Evolutionary conservation across 2,113 vertebrate species (phyloP), one percentile per base, ranked within the genome.

Genomic region (Equus przewalskii): DNA sequence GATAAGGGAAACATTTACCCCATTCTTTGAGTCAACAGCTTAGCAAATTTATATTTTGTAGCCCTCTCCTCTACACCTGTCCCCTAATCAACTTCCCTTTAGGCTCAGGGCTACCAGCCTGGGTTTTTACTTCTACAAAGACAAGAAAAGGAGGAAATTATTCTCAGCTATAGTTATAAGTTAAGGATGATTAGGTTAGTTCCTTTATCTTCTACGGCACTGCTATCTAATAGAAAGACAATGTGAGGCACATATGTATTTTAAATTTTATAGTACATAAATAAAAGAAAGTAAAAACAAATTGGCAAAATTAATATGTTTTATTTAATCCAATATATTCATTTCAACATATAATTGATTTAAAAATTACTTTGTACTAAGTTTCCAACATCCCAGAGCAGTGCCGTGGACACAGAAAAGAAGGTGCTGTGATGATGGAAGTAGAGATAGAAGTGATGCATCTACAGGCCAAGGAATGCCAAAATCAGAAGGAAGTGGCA

Each of bases 371-470:
- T 33, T 51, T 16, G 12, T 58, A 44, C 16, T 28, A 70, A 7
- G 16, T 49, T 56, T 60, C 84, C 82, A 36, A 56, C 4, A 58
- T 46, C 51, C 4, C 41, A 67, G 41, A 56, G 8, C 30, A 51
- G 46, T 6, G 58, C 4, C 76, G 7, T 12, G 13, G n/a, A 60
- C 46, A 46, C 30, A 49, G 72, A 16, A 41, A 44, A 30, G 41
- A 60, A 28, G 9, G n/a, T 7, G 9, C 36, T 2, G 49, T 36
- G 6, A 16, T 49, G 5, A 7, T 19, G 10, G 8, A 78, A 26
- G 2, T 0, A 8, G 46, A 79, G 14, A 28, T 26, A 16, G 24
- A 4, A 51, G 15, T 1, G 44, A 36, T 9, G 1, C 5, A 4
- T 36, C 22, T 21, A 8, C 4, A 15, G 4, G 21, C 12, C 67